phyloP scores from a whole-genome alignment of 2,797 vertebrate species.

The Myripristis murdjan region DNA sequence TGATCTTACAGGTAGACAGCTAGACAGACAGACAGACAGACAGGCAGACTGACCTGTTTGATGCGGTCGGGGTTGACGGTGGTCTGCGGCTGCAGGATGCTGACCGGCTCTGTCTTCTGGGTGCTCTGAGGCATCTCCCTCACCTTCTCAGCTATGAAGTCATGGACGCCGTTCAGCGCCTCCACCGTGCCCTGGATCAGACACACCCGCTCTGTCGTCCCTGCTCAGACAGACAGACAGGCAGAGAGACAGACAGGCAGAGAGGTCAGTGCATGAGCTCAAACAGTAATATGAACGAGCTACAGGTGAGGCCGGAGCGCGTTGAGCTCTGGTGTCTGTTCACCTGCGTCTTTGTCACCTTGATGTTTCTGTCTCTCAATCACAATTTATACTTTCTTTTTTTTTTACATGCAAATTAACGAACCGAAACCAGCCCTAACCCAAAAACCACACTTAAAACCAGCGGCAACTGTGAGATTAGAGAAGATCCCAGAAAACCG shows the following conservation, averaged over 20 bases:
- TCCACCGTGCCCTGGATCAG: conserved; percentile 99
- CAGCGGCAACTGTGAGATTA: no score
- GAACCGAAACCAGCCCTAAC: no score
- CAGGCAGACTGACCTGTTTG: conserved; percentile 93
- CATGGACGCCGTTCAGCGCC: conserved; percentile 98
- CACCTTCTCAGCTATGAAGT: conserved; percentile 99
- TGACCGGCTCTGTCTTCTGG: conserved; percentile 98
- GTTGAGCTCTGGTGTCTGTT: no score
- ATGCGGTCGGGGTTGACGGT: conserved; percentile 99
- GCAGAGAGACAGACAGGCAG: not conserved
- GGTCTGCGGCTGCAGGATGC: conserved; percentile 99
- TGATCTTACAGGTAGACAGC: not conserved
- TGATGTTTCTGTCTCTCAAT: no score
- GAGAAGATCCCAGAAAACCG: no score
- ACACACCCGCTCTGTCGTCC: conserved; percentile 98
- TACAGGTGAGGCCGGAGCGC: no score
- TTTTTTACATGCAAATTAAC: no score
- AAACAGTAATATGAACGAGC: no score
- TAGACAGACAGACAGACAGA: not conserved
- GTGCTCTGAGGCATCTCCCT: conserved; percentile 99
- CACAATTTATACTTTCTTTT: no score
- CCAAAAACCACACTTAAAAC: no score
- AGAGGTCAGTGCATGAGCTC: no score
- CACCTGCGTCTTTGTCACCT: no score
- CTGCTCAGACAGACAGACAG: conserved; percentile 74